These are phyloP conservation scores for Dicerorhinus sumatrensis DNA, from an alignment of 2,113 vertebrate genomes.

Conservation along the genomic window DNA sequence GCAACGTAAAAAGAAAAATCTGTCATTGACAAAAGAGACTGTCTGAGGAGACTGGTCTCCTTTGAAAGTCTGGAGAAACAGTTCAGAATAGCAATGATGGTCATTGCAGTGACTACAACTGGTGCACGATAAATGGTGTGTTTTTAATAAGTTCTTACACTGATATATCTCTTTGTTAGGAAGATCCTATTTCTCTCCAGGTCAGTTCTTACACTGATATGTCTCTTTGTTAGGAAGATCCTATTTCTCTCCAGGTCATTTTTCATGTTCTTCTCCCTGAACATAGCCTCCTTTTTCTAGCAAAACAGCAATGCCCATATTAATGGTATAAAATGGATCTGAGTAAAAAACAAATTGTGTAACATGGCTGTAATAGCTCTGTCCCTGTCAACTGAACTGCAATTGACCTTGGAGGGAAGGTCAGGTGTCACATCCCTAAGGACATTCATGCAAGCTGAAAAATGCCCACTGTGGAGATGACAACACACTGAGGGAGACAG, in stretches of 20 bases:
- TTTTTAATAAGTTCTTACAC: slow-evolving; percentile 79
- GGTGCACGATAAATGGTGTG: slow-evolving; percentile 76
- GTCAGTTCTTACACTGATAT: slow-evolving; percentile 78
- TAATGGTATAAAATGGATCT: slow-evolving; percentile 80
- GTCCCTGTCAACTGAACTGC: slow-evolving; percentile 57
- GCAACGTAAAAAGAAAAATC: slow-evolving; percentile 70
- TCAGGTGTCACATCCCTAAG: slow-evolving; percentile 30
- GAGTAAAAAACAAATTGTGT: slow-evolving; percentile 74
- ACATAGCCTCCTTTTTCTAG: slow-evolving; percentile 80
- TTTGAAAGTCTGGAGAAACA: slow-evolving; percentile 64
- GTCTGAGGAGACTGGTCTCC: slow-evolving; percentile 68
- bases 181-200: slow-evolving; percentile 77
- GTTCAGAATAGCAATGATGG: slow-evolving; percentile 72
- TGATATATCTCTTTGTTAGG: slow-evolving; percentile 83
- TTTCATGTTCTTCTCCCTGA: slow-evolving; percentile 75
- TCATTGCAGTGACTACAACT: slow-evolving; percentile 57
- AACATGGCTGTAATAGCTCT: slow-evolving; percentile 65
- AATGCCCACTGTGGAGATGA: not conserved
- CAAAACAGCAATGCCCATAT: slow-evolving; percentile 77
- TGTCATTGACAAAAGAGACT: slow-evolving; percentile 71
- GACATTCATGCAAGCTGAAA: not conserved
- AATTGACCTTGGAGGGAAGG: slow-evolving; percentile 66
- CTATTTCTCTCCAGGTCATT: slow-evolving; percentile 73
- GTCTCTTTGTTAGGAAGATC: slow-evolving; percentile 82
- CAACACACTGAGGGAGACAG: not conserved